A percentile compares a stretch with the other conserved stretches of the same genome.
These are phyloP conservation scores for Coracopsis vasa DNA, from an alignment of 2,113 vertebrate genomes.

Conservation along the genomic window DNA sequence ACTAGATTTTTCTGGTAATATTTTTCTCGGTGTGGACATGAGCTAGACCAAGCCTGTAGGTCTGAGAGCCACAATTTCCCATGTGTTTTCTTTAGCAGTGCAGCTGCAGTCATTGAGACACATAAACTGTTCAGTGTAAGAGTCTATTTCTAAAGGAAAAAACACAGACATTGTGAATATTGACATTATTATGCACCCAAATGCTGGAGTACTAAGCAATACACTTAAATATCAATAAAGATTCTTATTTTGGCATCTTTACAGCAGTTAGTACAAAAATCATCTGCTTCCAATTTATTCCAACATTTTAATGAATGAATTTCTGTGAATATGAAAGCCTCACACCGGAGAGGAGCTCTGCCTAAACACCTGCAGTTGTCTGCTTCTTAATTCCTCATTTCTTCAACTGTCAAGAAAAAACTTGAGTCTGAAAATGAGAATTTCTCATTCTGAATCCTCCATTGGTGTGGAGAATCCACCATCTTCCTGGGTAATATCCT, in stretches of 20 bases:
- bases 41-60: not conserved
- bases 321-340: not conserved
- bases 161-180: not conserved
- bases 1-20: not conserved
- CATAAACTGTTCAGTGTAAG: not conserved
- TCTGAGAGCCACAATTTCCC: not conserved
- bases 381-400: not conserved
- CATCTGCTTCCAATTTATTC: not conserved
- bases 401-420: not conserved
- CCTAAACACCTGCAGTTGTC: not conserved
- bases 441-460: not conserved
- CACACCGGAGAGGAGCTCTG: not conserved
- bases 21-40: not conserved
- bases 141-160: not conserved
- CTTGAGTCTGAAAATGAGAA: not conserved
- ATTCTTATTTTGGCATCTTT: not conserved
- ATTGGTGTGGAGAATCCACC: not conserved
- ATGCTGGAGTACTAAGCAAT: not conserved
- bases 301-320: not conserved
- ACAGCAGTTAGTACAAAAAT: not conserved
- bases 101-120: not conserved
- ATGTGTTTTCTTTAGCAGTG: not conserved
- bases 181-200: not conserved
- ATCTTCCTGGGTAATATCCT: not conserved
- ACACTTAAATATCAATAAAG: not conserved